These are phyloP conservation scores for Hermatobates lingyangjiaoensis DNA, from an alignment of 1,140 invertebrate species.

Conservation along the genomic window DNA sequence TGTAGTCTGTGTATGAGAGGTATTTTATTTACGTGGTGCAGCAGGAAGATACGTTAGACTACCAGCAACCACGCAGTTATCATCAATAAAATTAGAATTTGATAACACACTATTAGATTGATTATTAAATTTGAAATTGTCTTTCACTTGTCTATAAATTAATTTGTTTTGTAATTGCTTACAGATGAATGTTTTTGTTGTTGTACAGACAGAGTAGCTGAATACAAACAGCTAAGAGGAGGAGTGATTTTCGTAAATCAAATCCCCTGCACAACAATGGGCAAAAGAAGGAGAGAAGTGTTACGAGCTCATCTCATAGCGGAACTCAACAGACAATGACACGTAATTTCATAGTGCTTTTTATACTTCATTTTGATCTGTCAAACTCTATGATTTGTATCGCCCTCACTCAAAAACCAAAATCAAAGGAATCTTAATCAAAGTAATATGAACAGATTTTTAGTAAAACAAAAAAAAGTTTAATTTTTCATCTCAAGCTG, in stretches of 20 bases:
- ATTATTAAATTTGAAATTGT: neutral
- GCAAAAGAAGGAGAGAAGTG: slow-evolving; percentile 26
- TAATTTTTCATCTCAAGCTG: no score
- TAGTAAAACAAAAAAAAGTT: no score
- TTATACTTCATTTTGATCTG: no score
- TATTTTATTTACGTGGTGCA: neutral
- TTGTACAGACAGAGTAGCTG: slow-evolving; percentile 29
- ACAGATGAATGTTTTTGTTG: slow-evolving; percentile 4
- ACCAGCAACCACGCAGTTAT: neutral
- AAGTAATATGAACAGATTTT: no score
- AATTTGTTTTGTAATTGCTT: neutral
- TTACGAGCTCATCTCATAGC: slow-evolving; percentile 2
- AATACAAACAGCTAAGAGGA: slow-evolving; percentile 35
- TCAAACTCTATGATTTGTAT: no score
- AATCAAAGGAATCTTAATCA: no score
- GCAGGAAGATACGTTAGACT: neutral
- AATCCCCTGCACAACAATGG: slow-evolving; percentile 44
- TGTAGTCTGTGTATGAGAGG: neutral
- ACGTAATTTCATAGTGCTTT: no score
- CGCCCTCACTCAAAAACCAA: no score
- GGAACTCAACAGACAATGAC: slow-evolving; percentile 6
- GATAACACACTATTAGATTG: neutral
- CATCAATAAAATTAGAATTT: neutral
- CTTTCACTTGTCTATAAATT: neutral
- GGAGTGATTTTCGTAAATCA: slow-evolving; percentile 41